Evolutionary conservation across 2,797 vertebrate genomes (phyloP).

Genomic region (Danio tinwini): DNA sequence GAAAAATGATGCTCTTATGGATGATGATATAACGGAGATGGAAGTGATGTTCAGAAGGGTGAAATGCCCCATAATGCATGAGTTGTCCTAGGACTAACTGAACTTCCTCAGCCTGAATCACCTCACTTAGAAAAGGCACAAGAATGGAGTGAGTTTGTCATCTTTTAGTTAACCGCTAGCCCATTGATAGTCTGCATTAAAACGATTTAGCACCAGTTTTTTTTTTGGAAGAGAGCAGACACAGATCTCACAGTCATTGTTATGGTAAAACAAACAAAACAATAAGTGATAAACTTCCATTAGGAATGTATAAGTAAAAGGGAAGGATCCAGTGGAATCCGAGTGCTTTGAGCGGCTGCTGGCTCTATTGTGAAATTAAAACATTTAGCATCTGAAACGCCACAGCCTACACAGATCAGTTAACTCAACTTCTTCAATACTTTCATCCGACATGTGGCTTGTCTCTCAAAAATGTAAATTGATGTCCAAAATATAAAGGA

Average conservation of each 20-base stretch:
- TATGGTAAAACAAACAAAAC: slow-evolving; percentile 59
- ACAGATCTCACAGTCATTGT: slow-evolving; percentile 57
- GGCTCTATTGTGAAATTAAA: slow-evolving; percentile 44
- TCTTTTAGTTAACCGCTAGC: slow-evolving; percentile 62
- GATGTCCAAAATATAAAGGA: slow-evolving; percentile 37
- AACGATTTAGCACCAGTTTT: slow-evolving; percentile 76
- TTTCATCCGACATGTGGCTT: slow-evolving; percentile 52
- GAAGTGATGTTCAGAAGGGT: slow-evolving; percentile 32
- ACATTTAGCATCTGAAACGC: slow-evolving; percentile 43
- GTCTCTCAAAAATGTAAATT: slow-evolving; percentile 58
- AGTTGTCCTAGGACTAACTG: slow-evolving; percentile 56
- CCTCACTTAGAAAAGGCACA: slow-evolving; percentile 77
- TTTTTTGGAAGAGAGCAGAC: slow-evolving; percentile 64
- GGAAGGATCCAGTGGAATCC: slow-evolving; percentile 63
- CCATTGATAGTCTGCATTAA: slow-evolving; percentile 63
- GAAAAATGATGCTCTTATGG: slow-evolving; percentile 23
- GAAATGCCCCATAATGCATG: slow-evolving; percentile 27
- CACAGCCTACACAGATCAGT: slow-evolving; percentile 37
- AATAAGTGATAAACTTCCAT: slow-evolving; percentile 62
- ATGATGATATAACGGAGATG: slow-evolving; percentile 10
- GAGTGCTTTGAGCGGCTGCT: slow-evolving; percentile 66
- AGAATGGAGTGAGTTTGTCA: slow-evolving; percentile 76
- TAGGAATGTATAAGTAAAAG: slow-evolving; percentile 64
- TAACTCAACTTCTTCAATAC: slow-evolving; percentile 44
- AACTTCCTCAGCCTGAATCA: slow-evolving; percentile 68